phyloP scores from a whole-genome alignment of 92 coral and sea anemone species.

The Diadumene lineata region DNA sequence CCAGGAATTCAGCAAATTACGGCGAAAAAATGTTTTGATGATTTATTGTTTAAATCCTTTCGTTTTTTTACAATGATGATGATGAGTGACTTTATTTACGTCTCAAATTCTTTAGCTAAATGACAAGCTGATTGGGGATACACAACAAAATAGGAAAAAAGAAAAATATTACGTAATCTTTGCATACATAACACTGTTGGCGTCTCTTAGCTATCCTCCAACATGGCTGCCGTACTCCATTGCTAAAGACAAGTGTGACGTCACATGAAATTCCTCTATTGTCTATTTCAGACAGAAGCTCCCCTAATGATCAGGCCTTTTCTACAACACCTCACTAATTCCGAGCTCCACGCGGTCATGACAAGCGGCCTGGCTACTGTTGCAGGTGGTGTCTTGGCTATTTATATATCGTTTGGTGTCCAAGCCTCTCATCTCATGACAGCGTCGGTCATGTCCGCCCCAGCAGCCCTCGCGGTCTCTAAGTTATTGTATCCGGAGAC shows the following conservation, averaged over 20 bases:
- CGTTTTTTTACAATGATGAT: too few species aligned
- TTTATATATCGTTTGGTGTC: constrained; percentile 88
- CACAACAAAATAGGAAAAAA: too few species aligned
- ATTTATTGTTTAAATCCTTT: too few species aligned
- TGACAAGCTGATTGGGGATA: too few species aligned
- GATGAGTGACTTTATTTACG: too few species aligned
- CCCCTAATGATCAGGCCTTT: constrained; percentile 89
- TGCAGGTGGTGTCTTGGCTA: constrained; percentile 95
- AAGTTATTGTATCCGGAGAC: constrained; percentile 93
- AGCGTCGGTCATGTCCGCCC: constrained; percentile 98
- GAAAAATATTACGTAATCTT: too few species aligned
- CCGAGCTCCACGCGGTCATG: constrained; percentile 94
- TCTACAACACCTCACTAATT: constrained; percentile 79
- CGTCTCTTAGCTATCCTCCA: too few species aligned
- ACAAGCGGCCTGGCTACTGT: constrained; percentile 98
- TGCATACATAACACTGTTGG: too few species aligned
- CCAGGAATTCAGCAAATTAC: too few species aligned
- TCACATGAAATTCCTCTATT: too few species aligned
- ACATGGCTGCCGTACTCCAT: not conserved
- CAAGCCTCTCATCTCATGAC: constrained; percentile 88
- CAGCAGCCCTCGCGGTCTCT: constrained; percentile 94
- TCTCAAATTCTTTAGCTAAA: too few species aligned
- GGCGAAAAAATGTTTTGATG: too few species aligned
- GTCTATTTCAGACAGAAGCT: constrained; percentile 78
- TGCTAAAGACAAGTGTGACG: not conserved